These are phyloP conservation scores for Hoplodrina blanda DNA, from an alignment of 2,888 invertebrate species.

Conservation along the genomic window DNA sequence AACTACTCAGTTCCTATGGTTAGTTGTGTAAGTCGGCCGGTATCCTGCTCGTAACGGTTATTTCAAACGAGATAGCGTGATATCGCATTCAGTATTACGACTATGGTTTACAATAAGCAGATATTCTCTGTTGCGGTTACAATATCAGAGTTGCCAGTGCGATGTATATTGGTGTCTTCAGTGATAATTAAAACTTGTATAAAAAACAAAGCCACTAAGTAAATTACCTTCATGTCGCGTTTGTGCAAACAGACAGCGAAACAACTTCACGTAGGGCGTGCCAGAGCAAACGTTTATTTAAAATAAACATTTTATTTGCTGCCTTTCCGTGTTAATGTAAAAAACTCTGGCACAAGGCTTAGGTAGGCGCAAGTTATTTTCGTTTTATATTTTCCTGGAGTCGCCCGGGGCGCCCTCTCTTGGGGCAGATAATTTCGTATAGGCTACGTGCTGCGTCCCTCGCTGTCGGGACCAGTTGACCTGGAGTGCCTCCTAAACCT, in stretches of 20 bases:
- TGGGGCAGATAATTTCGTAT: slow-evolving; percentile 85
- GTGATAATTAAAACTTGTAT: slow-evolving; percentile 63
- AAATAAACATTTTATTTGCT: slow-evolving; percentile 80
- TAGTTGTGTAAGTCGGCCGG: slow-evolving; percentile 48
- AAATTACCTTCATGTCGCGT: slow-evolving; percentile 63
- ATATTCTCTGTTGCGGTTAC: slow-evolving; percentile 62
- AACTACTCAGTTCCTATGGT: slow-evolving; percentile 45
- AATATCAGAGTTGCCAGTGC: slow-evolving; percentile 61
- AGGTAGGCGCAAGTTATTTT: slow-evolving; percentile 84
- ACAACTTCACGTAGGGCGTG: slow-evolving; percentile 67
- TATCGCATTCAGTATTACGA: slow-evolving; percentile 52
- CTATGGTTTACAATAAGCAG: slow-evolving; percentile 48
- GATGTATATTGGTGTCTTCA: slow-evolving; percentile 45
- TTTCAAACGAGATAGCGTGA: slow-evolving; percentile 53
- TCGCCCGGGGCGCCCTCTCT: slow-evolving; percentile 78
- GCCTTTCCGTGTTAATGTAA: slow-evolving; percentile 78
- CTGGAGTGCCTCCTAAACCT: slow-evolving; percentile 74
- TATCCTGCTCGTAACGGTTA: slow-evolving; percentile 54
- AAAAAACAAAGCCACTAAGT: slow-evolving; percentile 61
- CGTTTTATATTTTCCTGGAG: slow-evolving; percentile 85
- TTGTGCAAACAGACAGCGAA: slow-evolving; percentile 65
- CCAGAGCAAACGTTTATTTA: slow-evolving; percentile 74
- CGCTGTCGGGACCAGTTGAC: slow-evolving; percentile 77
- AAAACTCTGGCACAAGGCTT: slow-evolving; percentile 77
- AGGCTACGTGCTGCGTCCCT: slow-evolving; percentile 82